A percentile compares a stretch with the other conserved stretches of the same genome.
Conservation (phyloP, 2,113 vertebrate species). For the Dipodomys spectabilis region DNA sequence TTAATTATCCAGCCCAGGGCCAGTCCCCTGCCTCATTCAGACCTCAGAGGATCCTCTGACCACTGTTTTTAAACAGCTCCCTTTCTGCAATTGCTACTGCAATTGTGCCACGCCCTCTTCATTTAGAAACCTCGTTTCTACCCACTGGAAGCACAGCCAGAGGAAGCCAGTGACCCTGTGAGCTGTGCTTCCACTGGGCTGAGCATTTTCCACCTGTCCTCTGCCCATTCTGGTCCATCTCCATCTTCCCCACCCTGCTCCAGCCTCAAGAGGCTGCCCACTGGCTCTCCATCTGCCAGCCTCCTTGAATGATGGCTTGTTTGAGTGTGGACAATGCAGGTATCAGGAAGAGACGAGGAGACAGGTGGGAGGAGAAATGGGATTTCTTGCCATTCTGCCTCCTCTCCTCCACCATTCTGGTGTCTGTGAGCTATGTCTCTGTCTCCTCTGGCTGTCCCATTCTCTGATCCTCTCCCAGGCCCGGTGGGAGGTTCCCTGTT, state of each 20-base stretch:
- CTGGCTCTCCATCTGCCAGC: neutral
- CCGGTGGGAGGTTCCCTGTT: neutral
- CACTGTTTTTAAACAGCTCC: neutral
- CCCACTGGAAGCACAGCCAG: neutral
- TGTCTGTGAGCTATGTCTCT: fast-evolving
- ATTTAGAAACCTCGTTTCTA: neutral
- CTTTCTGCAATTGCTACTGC: neutral
- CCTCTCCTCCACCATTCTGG: neutral
- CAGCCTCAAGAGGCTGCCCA: neutral
- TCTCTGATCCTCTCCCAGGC: neutral
- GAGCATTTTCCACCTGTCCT: neutral
- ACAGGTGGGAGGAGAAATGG: neutral
- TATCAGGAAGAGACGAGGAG: neutral
- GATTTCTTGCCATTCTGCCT: neutral
- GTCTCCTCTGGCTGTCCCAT: fast-evolving
- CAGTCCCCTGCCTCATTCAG: neutral
- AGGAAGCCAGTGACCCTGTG: neutral
- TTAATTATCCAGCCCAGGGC: neutral
- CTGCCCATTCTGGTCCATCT: neutral
- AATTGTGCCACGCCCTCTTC: neutral
- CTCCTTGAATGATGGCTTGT: neutral
- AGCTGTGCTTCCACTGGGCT: neutral
- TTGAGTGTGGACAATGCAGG: neutral
- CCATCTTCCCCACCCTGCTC: neutral
- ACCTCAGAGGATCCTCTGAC: neutral